Conservation (phyloP, 2,888 invertebrate genomes). For the Hofmannophila pseudospretella region DNA sequence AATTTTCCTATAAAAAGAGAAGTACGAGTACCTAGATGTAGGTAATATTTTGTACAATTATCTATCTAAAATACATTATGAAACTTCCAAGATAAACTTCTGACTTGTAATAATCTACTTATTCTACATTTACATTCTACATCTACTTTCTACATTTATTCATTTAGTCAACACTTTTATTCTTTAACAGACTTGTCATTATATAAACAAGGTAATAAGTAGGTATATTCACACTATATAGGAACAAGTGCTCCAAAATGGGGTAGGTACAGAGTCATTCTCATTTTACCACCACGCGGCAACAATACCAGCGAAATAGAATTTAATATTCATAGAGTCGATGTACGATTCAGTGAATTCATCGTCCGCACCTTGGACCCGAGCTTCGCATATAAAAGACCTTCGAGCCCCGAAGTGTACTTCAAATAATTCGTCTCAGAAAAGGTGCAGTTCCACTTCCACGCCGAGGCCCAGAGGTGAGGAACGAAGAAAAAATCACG, state of each 20-base stretch:
- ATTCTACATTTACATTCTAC: no score
- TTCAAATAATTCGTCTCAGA: conserved; percentile 69
- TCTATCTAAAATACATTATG: no score
- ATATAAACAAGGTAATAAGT: no score
- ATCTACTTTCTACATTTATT: no score
- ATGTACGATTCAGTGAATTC: conserved; percentile 75
- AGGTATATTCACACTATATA: no score
- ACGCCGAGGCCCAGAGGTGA: conserved; percentile 43
- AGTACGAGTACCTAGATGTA: no score
- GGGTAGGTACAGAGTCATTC: conserved; percentile 25
- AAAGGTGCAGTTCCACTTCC: conserved; percentile 63
- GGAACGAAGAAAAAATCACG: conserved; percentile 47
- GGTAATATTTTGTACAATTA: no score
- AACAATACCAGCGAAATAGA: conserved; percentile 71
- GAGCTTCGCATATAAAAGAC: conserved; percentile 69
- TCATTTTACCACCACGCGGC: conserved; percentile 58
- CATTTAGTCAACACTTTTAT: no score
- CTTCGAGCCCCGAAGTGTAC: conserved; percentile 63
- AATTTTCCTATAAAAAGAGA: background rate
- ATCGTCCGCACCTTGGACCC: conserved; percentile 70
- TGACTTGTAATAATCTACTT: no score
- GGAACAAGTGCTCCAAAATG: background rate
- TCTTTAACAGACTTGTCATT: no score
- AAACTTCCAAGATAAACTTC: no score
- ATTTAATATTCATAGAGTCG: conserved; percentile 76